Evolutionary conservation across 1,140 invertebrate species (phyloP).

Genomic region (Gryon sp.): DNA sequence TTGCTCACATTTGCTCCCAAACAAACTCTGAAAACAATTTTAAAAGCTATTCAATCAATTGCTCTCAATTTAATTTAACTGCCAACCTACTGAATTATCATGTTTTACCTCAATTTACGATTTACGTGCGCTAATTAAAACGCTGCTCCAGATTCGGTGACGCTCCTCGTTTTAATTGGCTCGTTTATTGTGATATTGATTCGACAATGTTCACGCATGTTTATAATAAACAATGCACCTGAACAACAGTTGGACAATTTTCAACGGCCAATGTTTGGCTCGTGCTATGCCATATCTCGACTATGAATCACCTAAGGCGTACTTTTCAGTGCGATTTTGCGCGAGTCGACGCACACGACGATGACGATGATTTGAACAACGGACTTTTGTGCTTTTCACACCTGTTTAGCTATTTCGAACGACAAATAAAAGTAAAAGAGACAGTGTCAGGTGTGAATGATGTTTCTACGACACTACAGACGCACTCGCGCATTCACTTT

Average conservation of each 20-base stretch:
- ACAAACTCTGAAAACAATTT: neutral
- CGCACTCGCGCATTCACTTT: constrained; percentile 52
- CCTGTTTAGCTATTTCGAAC: too few relatives aligned
- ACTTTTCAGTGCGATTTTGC: neutral
- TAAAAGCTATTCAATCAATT: neutral
- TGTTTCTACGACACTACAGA: constrained; percentile 33
- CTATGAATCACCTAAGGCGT: constrained; percentile 52
- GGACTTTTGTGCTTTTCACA: too few relatives aligned
- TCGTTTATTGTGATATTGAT: too few relatives aligned
- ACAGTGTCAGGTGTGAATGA: constrained; percentile 21
- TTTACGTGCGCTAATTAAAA: constrained; percentile 10
- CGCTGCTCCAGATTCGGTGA: constrained; percentile 9
- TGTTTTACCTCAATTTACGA: constrained; percentile 3
- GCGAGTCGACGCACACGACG: too few relatives aligned
- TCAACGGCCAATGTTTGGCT: constrained; percentile 32
- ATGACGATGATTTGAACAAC: too few relatives aligned
- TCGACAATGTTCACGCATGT: constrained; percentile 3
- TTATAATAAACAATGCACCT: neutral
- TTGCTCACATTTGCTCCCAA: too few relatives aligned
- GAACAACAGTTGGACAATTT: neutral
- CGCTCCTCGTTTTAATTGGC: neutral
- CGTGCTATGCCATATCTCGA: constrained; percentile 36
- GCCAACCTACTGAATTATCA: too few relatives aligned
- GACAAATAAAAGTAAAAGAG: too few relatives aligned
- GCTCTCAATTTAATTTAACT: neutral